These are phyloP conservation scores for Typhlomys cinereus DNA, from an alignment of 2,113 vertebrate genomes.

Conservation along the genomic window DNA sequence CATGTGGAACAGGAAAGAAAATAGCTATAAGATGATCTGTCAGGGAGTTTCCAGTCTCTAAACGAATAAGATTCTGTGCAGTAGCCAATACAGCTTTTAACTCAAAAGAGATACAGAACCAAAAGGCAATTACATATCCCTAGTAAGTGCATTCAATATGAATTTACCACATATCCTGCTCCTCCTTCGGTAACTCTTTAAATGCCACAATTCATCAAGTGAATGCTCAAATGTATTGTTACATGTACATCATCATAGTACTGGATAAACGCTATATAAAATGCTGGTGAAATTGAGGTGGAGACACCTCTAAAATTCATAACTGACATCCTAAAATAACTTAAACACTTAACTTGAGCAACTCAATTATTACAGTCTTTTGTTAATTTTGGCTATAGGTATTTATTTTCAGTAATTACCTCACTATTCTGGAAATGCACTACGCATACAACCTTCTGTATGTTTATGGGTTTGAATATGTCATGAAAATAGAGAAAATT, in stretches of 20 bases:
- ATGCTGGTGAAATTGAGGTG: conserved; percentile 11
- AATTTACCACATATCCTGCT: conserved; percentile 51
- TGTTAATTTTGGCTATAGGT: conserved; percentile 46
- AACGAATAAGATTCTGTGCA: conserved; percentile 64
- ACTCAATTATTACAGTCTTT: conserved; percentile 47
- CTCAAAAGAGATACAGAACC: conserved; percentile 72
- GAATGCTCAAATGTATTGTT: conserved; percentile 50
- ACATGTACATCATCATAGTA: conserved; percentile 46
- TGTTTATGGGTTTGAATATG: conserved; percentile 39
- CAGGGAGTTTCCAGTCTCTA: conserved; percentile 73
- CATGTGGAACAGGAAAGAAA: conserved; percentile 78
- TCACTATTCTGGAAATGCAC: conserved; percentile 46
- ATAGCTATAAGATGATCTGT: conserved; percentile 80
- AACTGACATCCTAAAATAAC: conserved; percentile 58
- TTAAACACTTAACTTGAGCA: conserved; percentile 48
- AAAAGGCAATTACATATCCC: conserved; percentile 75
- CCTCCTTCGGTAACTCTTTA: conserved; percentile 27
- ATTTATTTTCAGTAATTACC: conserved; percentile 45
- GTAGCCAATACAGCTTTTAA: conserved; percentile 71
- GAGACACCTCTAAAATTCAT: conserved; percentile 19
- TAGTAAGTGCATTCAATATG: conserved; percentile 67
- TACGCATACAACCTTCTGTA: neutral
- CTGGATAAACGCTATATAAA: conserved; percentile 28
- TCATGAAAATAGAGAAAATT: conserved; percentile 42
- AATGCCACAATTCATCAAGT: conserved; percentile 67